Conservation (phyloP, 2,797 vertebrate species). For the Enteromius thamalakanensis region DNA sequence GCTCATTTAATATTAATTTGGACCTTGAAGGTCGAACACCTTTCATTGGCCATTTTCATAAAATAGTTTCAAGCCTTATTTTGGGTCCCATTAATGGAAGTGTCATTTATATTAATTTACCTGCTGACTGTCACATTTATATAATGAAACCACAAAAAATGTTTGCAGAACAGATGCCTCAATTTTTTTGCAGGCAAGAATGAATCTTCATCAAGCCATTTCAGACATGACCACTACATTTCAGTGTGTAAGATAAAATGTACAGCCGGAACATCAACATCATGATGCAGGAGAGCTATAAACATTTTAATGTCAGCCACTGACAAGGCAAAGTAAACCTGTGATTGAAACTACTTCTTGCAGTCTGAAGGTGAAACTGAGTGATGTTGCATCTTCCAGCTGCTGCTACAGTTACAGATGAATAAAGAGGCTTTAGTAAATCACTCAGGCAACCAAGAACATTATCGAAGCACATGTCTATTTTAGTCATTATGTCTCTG, state of each 20-base stretch:
- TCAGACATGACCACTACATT: constrained; percentile 1
- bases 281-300: constrained; percentile 18
- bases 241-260: constrained; percentile 7
- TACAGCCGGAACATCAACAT: background rate
- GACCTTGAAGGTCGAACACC: background rate
- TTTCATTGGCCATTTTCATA: background rate
- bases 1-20: background rate
- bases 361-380: constrained; percentile 15
- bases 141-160: background rate
- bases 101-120: background rate
- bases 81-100: background rate
- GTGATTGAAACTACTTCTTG: constrained; percentile 7
- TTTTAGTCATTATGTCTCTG: background rate
- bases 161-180: background rate
- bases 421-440: background rate
- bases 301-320: constrained; percentile 19
- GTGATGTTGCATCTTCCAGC: constrained; percentile 1
- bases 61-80: background rate
- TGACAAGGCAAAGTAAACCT: constrained; percentile 12
- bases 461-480: background rate
- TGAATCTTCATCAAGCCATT: constrained; percentile 5
- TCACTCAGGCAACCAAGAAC: constrained; percentile 12
- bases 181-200: background rate
- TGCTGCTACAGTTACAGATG: constrained; percentile 11
- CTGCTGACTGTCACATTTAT: constrained; percentile 1